Conservation (phyloP, 2,888 invertebrate genomes). For the Arrhopalites spinosus region DNA sequence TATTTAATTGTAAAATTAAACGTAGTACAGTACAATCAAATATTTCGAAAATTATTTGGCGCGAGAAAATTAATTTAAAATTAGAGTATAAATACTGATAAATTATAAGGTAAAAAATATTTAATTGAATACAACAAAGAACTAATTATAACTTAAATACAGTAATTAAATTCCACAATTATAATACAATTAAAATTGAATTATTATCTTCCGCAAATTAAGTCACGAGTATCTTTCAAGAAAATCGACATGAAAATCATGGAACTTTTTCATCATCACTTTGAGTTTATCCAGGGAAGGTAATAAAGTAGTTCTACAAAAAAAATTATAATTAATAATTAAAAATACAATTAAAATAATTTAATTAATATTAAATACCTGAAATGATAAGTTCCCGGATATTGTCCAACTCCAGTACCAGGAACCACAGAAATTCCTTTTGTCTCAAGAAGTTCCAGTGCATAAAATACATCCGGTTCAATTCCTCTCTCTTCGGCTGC, state of each 20-base stretch:
- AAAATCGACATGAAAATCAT: slow-evolving; percentile 82
- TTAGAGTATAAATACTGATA: too few relatives aligned
- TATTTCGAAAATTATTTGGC: too few relatives aligned
- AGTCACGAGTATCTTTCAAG: slow-evolving; percentile 66
- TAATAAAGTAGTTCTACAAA: slow-evolving; percentile 82
- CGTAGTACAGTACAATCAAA: too few relatives aligned
- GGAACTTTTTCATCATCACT: slow-evolving; percentile 79
- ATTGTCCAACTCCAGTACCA: slow-evolving; percentile 95
- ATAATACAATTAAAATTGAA: too few relatives aligned
- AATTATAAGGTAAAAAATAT: too few relatives aligned
- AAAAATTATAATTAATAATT: not conserved
- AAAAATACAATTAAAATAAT: not conserved
- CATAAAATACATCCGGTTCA: slow-evolving; percentile 89
- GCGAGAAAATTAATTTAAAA: too few relatives aligned
- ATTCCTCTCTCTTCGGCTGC: slow-evolving; percentile 63
- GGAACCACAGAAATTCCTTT: slow-evolving; percentile 93
- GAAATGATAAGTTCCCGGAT: slow-evolving; percentile 92
- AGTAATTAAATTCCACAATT: too few relatives aligned
- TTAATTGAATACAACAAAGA: too few relatives aligned
- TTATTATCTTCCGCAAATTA: too few relatives aligned
- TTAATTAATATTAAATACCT: slow-evolving; percentile 60
- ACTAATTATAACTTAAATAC: too few relatives aligned
- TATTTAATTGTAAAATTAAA: too few relatives aligned
- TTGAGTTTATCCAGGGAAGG: slow-evolving; percentile 82
- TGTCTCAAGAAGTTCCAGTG: slow-evolving; percentile 84